Evolutionary conservation across 2,113 vertebrate genomes (phyloP).

Genomic region (Galbula dea): DNA sequence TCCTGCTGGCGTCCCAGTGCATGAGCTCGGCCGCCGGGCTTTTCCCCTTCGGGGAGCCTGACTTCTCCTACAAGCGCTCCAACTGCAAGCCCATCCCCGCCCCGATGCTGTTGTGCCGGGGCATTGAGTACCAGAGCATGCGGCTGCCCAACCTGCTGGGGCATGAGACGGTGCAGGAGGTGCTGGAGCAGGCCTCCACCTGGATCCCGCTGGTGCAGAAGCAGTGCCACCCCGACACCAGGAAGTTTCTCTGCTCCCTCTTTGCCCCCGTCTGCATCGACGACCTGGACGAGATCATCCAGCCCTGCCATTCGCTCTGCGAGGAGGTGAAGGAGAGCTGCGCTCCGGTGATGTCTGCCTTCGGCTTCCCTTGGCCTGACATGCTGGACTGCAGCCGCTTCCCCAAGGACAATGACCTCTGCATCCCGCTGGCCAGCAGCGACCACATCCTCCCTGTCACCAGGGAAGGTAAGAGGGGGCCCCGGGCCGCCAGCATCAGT

Average conservation of each 20-base stretch:
- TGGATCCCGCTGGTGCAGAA: constrained; percentile 98
- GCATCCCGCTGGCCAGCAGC: constrained; percentile 87
- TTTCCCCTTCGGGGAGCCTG: constrained; percentile 86
- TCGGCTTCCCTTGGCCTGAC: constrained; percentile 96
- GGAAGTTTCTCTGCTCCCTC: constrained; percentile 96
- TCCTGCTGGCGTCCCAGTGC: constrained; percentile 73
- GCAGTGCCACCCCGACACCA: constrained; percentile 95
- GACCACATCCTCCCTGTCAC: constrained; percentile 83
- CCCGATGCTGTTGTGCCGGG: constrained; percentile 87
- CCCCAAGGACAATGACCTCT: constrained; percentile 92
- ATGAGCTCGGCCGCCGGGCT: constrained; percentile 80
- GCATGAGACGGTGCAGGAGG: constrained; percentile 95
- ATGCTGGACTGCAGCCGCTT: constrained; percentile 94
- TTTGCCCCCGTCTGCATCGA: constrained; percentile 95
- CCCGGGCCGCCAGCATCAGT: not conserved
- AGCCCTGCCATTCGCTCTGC: constrained; percentile 94
- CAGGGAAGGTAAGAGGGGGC: constrained; percentile 79
- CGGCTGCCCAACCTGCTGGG: constrained; percentile 95
- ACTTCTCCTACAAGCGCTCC: constrained; percentile 87
- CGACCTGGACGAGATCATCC: constrained; percentile 92
- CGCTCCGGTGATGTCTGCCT: constrained; percentile 94
- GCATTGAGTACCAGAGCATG: constrained; percentile 96
- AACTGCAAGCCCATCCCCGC: constrained; percentile 92
- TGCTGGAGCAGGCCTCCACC: constrained; percentile 92
- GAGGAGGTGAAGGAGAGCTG: constrained; percentile 90